Evolutionary conservation across 2,113 vertebrate species (phyloP).

Genomic region (Dolichotis patagonum): DNA sequence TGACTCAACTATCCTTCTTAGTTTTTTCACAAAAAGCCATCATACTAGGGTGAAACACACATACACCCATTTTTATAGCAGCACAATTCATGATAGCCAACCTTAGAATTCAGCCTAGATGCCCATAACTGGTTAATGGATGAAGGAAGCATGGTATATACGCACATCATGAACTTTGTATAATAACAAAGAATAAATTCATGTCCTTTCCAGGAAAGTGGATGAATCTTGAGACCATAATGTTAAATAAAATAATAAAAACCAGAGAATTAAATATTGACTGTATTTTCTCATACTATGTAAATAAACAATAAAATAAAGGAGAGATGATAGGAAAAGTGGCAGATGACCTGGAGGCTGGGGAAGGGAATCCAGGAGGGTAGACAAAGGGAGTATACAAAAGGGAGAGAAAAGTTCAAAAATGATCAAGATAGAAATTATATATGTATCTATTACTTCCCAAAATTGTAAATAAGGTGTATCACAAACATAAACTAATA

Average conservation of each 20-base stretch:
- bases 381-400: neutral
- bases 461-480: too few species aligned
- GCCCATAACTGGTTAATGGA: neutral
- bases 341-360: neutral
- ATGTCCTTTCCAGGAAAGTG: neutral
- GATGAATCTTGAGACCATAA: neutral
- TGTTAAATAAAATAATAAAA: neutral
- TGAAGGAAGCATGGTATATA: neutral
- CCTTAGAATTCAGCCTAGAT: neutral
- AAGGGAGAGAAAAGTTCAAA: neutral
- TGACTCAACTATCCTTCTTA: neutral
- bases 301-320: neutral
- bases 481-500: too few species aligned
- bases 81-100: neutral
- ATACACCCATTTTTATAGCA: neutral
- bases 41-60: neutral
- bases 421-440: neutral
- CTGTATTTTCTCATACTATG: neutral
- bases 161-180: neutral
- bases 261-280: neutral
- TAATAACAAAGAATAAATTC: neutral
- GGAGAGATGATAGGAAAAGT: neutral
- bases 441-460: too few species aligned
- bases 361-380: neutral
- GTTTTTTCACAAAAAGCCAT: neutral